Evolutionary conservation across 2,888 invertebrate species (phyloP).

Genomic region (Hetaerina titia): DNA sequence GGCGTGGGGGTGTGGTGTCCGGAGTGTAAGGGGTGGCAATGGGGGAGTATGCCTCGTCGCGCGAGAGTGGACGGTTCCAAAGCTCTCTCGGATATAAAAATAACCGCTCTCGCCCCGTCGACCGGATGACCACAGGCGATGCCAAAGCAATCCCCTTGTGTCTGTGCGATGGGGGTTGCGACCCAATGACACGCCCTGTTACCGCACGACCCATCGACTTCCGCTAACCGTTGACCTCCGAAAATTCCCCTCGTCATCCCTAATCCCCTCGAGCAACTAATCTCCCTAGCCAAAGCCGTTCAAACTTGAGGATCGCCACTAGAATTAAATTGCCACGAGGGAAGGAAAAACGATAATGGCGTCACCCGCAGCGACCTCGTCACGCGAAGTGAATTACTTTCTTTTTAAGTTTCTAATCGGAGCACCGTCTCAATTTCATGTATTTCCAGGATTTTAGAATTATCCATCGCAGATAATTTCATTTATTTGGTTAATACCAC

Average conservation of each 20-base stretch:
- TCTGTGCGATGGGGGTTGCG: constrained; percentile 20
- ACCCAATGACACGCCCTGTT: constrained; percentile 27
- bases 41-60: neutral
- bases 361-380: neutral
- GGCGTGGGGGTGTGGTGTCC: neutral
- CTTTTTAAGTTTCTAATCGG: neutral
- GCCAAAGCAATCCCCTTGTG: neutral
- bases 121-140: neutral
- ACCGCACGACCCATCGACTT: neutral
- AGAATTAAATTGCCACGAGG: neutral
- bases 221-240: constrained; percentile 24
- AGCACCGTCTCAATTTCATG: neutral
- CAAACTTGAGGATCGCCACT: neutral
- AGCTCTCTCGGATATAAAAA: neutral
- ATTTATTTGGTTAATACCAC: neutral
- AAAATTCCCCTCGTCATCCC: neutral
- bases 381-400: neutral
- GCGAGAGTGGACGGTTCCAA: neutral
- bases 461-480: neutral
- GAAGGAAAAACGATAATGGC: neutral
- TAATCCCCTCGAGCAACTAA: neutral
- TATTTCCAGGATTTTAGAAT: neutral
- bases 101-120: neutral
- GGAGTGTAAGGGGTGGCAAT: neutral
- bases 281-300: constrained; percentile 7